These are phyloP conservation scores for Stomatorhinus walkeri DNA, from an alignment of 2,797 vertebrate species.

Conservation along the genomic window DNA sequence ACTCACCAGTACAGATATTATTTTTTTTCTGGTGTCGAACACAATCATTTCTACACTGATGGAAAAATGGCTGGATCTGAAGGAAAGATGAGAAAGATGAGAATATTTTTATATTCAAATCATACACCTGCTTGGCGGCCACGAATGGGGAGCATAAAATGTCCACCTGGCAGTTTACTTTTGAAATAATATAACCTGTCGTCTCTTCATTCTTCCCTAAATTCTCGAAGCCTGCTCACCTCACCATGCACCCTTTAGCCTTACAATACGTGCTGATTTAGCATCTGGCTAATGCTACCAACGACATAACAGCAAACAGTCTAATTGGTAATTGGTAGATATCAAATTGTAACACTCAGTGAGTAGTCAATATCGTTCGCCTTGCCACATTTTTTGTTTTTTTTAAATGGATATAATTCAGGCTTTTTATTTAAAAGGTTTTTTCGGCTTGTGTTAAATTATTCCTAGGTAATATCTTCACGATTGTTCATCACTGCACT, in stretches of 20 bases:
- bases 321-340: neutral
- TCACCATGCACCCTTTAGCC: neutral
- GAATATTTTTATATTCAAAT: neutral
- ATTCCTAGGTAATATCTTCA: neutral
- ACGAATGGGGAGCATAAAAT: neutral
- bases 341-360: neutral
- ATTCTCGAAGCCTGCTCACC: neutral
- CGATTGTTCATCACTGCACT: neutral
- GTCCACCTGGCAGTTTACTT: neutral
- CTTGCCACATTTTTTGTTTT: neutral
- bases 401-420: neutral
- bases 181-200: neutral
- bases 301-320: neutral
- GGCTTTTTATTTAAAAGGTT: neutral
- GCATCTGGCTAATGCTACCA: neutral
- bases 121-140: neutral
- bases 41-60: conserved; percentile 13
- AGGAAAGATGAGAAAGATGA: neutral
- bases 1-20: conserved; percentile 16
- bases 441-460: neutral
- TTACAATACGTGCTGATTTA: neutral
- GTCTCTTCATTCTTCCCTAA: neutral
- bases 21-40: neutral
- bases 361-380: neutral
- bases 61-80: conserved; percentile 22